A percentile compares a stretch with the other conserved stretches of the same genome.
phyloP scores from a whole-genome alignment of 1,140 invertebrate species.

The Eriosoma lanigerum region DNA sequence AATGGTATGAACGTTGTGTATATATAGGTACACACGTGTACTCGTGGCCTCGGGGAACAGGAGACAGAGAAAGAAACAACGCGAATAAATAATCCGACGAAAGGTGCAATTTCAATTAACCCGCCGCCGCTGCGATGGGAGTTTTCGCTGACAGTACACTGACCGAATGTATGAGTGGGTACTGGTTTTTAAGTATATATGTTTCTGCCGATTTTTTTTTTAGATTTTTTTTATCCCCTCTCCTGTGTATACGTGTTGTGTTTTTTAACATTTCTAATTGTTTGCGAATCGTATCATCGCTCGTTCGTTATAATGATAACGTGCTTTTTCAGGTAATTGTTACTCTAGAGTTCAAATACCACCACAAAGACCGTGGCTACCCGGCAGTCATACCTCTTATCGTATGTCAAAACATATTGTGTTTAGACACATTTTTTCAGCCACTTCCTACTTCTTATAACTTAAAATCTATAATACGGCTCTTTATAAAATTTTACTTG shows the following conservation, averaged over 20 bases:
- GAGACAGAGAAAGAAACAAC: not conserved
- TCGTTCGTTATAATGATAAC: no score
- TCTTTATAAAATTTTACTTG: no score
- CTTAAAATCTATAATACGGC: no score
- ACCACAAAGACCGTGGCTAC: no score
- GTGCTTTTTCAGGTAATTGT: no score
- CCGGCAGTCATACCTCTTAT: no score
- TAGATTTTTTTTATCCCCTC: not conserved
- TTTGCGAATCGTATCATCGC: not conserved
- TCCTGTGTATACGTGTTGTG: not conserved
- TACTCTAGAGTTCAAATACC: no score
- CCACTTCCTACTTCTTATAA: no score
- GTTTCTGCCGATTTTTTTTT: not conserved
- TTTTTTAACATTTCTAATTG: not conserved
- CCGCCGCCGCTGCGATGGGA: not conserved
- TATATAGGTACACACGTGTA: not conserved
- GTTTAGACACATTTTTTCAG: no score
- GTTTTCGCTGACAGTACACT: conserved; percentile 32
- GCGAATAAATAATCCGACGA: conserved; percentile 47
- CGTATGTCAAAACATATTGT: no score
- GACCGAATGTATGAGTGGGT: no score
- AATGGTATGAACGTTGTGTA: conserved; percentile 15
- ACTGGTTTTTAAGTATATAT: no score
- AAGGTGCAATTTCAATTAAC: conserved; percentile 50
- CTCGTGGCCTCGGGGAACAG: not conserved